phyloP scores from a whole-genome alignment of 2,113 vertebrate species.

The Emydura subglobosa region DNA sequence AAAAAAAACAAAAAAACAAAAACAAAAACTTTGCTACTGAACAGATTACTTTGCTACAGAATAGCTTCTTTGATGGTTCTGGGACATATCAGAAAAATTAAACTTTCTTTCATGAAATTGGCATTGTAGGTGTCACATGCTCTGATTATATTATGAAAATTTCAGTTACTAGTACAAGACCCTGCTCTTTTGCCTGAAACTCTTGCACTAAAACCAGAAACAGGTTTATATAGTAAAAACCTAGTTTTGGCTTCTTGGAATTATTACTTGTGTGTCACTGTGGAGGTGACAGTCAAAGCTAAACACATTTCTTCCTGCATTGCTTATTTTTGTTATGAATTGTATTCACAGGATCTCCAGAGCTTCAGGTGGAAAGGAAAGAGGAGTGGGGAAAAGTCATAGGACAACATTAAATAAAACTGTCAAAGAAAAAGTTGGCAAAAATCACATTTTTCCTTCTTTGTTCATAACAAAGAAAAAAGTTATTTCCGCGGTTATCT shows the following conservation, averaged over 20 bases:
- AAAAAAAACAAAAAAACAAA: background rate
- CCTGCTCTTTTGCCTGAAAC: background rate
- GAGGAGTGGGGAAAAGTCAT: background rate
- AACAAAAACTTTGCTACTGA: background rate
- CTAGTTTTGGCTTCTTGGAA: background rate
- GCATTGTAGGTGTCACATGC: background rate
- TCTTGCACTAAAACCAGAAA: background rate
- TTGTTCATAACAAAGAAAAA: background rate
- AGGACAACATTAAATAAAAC: background rate
- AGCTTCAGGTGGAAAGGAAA: background rate
- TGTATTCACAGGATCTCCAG: rapidly evolving
- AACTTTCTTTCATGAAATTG: background rate
- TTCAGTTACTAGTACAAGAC: background rate
- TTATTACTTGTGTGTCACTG: background rate
- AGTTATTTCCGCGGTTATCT: background rate
- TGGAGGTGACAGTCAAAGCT: background rate
- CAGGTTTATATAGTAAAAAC: background rate
- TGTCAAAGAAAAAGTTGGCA: background rate
- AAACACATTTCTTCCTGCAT: background rate
- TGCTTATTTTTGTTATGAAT: background rate
- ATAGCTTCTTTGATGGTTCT: background rate
- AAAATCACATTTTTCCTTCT: background rate
- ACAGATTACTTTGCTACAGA: background rate
- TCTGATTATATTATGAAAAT: background rate
- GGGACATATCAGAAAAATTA: background rate